phyloP scores from a whole-genome alignment of 1,140 invertebrate species.

The Druon quercuslanigerum region DNA sequence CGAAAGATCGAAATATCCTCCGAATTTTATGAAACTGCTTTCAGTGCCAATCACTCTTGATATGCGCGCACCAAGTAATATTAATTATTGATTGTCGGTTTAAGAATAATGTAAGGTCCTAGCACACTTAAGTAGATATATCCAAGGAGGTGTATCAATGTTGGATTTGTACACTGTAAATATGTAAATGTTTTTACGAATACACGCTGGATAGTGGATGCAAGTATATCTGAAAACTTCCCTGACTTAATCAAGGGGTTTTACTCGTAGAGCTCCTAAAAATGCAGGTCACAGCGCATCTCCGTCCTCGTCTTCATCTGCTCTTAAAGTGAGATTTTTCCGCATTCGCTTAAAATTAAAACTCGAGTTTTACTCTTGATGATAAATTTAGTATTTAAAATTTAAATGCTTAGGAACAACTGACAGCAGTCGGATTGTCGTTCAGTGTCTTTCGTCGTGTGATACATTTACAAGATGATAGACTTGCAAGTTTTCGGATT shows the following conservation, averaged over 20 bases:
- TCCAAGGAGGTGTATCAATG: conserved; percentile 11
- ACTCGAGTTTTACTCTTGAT: too few species aligned
- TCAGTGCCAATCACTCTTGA: conserved; percentile 25
- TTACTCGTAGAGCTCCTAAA: not conserved
- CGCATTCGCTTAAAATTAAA: too few species aligned
- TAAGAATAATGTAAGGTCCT: conserved; percentile 10
- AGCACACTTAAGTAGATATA: conserved; percentile 1
- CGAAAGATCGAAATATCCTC: conserved; percentile 8
- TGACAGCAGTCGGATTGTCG: too few species aligned
- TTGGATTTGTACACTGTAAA: conserved; percentile 25
- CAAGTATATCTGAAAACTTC: conserved; percentile 8
- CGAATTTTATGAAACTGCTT: conserved; percentile 30
- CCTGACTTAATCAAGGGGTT: not conserved
- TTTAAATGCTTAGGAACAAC: too few species aligned
- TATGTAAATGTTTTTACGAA: conserved; percentile 27
- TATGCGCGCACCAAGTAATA: conserved; percentile 26
- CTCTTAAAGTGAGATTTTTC: too few species aligned
- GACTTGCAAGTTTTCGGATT: conserved; percentile 1
- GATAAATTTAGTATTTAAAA: too few species aligned
- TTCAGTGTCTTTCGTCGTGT: too few species aligned
- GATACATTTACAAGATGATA: too few species aligned
- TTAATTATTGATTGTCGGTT: not conserved
- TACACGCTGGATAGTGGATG: not conserved
- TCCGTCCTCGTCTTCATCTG: too few species aligned
- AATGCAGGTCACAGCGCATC: not conserved